Evolutionary conservation across 2,113 vertebrate genomes (phyloP).

Genomic region (Chamaea fasciata): DNA sequence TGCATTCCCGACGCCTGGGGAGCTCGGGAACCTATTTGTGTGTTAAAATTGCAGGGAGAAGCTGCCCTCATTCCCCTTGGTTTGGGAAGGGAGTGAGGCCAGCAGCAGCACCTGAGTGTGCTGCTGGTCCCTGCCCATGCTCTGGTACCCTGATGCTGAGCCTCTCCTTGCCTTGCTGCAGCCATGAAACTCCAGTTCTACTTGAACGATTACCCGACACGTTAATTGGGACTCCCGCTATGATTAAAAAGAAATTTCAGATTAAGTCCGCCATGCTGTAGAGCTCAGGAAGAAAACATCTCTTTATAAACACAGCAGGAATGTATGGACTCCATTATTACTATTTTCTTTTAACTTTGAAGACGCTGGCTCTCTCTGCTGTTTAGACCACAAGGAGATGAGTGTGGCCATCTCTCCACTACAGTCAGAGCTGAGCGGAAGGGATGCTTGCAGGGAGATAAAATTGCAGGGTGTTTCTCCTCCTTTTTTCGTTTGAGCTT

Average conservation of each 20-base stretch:
- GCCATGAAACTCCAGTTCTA: conserved; percentile 51
- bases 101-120: fast-evolving
- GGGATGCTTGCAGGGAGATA: neutral
- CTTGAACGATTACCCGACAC: conserved; percentile 72
- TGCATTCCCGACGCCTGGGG: neutral
- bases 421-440: neutral
- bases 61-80: neutral
- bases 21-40: neutral
- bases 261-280: conserved; percentile 68
- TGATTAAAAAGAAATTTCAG: conserved; percentile 83
- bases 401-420: neutral
- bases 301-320: conserved; percentile 75
- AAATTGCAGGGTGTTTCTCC: neutral
- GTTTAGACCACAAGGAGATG: conserved; percentile 32
- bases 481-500: neutral
- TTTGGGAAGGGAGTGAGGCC: neutral
- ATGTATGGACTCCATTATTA: conserved; percentile 49
- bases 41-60: neutral
- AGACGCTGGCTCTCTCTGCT: conserved; percentile 50
- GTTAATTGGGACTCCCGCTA: conserved; percentile 81
- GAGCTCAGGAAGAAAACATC: conserved; percentile 74
- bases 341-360: conserved; percentile 58
- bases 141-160: neutral
- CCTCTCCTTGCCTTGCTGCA: conserved; percentile 29
- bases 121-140: neutral